Evolutionary conservation across 2,797 vertebrate species (phyloP).

Genomic region (Sebastes paucispinis): DNA sequence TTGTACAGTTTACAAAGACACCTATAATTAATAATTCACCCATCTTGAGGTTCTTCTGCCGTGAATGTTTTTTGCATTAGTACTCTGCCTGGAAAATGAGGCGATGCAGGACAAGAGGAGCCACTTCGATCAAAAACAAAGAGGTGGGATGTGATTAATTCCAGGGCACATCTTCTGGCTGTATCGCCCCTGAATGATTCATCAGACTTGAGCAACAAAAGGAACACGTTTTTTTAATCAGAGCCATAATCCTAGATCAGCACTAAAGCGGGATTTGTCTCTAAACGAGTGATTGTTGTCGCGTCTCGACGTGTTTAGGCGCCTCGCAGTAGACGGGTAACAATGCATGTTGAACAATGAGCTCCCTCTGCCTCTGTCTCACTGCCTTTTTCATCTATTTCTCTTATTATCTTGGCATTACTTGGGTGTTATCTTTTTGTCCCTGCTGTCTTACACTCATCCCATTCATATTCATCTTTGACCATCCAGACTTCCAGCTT

Average conservation of each 20-base stretch:
- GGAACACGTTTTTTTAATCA: slow-evolving; percentile 52
- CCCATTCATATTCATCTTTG: background rate
- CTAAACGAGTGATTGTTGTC: slow-evolving; percentile 40
- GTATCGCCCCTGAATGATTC: slow-evolving; percentile 55
- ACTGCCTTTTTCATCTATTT: background rate
- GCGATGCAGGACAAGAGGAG: background rate
- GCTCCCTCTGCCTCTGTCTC: background rate
- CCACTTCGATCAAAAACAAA: slow-evolving; percentile 43
- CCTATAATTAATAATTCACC: slow-evolving; percentile 58
- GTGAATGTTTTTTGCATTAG: slow-evolving; percentile 36
- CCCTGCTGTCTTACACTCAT: background rate
- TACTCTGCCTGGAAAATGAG: slow-evolving; percentile 21
- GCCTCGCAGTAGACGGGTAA: slow-evolving; percentile 5
- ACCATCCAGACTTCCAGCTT: background rate
- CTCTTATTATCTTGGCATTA: background rate
- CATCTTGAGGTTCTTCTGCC: slow-evolving; percentile 15
- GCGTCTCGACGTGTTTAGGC: slow-evolving; percentile 37
- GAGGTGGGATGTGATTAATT: slow-evolving; percentile 56
- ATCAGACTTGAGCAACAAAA: slow-evolving; percentile 44
- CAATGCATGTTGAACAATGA: slow-evolving; percentile 21
- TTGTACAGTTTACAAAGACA: slow-evolving; percentile 30
- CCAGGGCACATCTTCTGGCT: slow-evolving; percentile 48
- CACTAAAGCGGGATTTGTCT: slow-evolving; percentile 49
- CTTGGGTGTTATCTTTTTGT: background rate
- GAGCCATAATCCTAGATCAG: slow-evolving; percentile 60